Conservation (phyloP, 2,888 invertebrate genomes). For the Oscheius sp. region DNA sequence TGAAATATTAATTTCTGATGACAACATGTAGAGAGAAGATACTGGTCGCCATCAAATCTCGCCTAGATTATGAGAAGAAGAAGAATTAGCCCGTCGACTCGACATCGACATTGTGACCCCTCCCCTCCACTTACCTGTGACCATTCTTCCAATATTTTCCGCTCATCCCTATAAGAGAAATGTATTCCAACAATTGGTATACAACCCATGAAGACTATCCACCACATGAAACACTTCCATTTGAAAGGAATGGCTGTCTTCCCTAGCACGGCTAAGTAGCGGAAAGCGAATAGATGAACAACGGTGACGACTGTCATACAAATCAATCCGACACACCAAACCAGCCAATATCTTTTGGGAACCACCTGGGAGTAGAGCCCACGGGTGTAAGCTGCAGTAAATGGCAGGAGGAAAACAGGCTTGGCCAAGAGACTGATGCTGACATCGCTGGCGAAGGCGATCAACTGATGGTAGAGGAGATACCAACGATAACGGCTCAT, state of each 20-base stretch:
- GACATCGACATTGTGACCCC: too few relatives aligned
- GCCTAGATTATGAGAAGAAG: too few relatives aligned
- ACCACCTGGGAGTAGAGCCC: not conserved
- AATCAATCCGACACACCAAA: not conserved
- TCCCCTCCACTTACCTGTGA: not conserved
- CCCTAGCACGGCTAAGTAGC: not conserved
- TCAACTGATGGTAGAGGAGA: too few relatives aligned
- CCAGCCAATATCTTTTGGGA: not conserved
- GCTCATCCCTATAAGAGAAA: not conserved
- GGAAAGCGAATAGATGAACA: not conserved
- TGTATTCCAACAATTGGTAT: not conserved
- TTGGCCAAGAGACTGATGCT: too few relatives aligned
- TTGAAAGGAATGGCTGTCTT: not conserved
- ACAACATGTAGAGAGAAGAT: too few relatives aligned
- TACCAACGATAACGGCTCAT: too few relatives aligned
- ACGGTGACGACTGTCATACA: not conserved
- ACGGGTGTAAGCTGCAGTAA: too few relatives aligned
- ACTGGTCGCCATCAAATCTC: too few relatives aligned
- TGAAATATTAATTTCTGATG: not conserved
- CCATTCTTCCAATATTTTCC: not conserved
- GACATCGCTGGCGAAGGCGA: too few relatives aligned
- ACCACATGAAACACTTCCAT: not conserved
- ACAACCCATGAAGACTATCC: not conserved
- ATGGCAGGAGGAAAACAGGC: too few relatives aligned
- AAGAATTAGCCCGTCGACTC: too few relatives aligned